phyloP scores from a whole-genome alignment of 2,113 vertebrate genomes.

The Physeter macrocephalus region DNA sequence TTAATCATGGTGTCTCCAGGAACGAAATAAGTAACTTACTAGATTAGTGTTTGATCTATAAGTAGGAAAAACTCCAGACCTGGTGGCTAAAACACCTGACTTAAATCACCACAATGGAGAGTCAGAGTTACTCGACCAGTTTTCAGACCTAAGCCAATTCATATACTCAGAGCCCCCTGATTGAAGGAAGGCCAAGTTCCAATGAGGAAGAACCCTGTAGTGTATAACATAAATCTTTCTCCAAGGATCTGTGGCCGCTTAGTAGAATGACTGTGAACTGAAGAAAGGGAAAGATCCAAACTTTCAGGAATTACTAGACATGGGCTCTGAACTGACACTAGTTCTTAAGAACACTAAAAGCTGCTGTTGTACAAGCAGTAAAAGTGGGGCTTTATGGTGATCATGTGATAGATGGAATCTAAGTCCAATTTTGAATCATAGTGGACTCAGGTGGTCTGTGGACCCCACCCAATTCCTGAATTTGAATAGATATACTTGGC shows the following conservation, averaged over 20 bases:
- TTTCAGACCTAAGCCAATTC: background rate
- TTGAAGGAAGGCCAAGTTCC: background rate
- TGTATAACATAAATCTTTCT: background rate
- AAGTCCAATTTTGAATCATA: background rate
- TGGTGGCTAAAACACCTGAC: background rate
- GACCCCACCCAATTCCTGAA: background rate
- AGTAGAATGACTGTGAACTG: background rate
- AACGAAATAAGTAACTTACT: background rate
- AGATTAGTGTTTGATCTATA: background rate
- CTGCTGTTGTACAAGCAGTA: background rate
- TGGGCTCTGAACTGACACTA: background rate
- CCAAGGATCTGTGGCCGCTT: background rate
- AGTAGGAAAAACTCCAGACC: background rate
- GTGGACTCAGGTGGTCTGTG: background rate
- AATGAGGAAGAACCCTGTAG: background rate
- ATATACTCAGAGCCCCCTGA: background rate
- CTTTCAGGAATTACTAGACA: background rate
- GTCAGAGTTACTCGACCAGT: background rate
- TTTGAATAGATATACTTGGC: background rate
- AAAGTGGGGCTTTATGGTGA: background rate
- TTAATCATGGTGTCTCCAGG: background rate
- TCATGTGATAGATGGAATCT: background rate
- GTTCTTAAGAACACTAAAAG: background rate
- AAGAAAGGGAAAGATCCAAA: background rate
- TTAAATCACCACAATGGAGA: background rate